These are phyloP conservation scores for Caenorhabditis brenneri DNA, from an alignment of 1,140 invertebrate genomes.

Conservation along the genomic window DNA sequence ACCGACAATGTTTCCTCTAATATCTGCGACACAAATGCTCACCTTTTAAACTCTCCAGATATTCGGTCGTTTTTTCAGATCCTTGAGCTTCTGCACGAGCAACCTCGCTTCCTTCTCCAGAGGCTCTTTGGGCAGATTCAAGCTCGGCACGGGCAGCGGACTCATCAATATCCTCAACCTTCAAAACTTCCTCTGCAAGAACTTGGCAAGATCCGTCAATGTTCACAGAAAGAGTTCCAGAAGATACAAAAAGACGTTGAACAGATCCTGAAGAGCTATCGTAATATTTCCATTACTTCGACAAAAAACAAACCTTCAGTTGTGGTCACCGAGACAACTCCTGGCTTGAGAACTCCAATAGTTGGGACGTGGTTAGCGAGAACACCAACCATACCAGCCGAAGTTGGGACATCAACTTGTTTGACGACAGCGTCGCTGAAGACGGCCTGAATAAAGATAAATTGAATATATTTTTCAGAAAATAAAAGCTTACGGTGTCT, in stretches of 20 bases:
- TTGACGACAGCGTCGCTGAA: too few species aligned
- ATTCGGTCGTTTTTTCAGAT: too few species aligned
- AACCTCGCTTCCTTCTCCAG: constrained; percentile 62
- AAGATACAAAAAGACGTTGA: constrained; percentile 83
- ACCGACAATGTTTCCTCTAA: too few species aligned
- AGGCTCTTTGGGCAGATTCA: constrained; percentile 50
- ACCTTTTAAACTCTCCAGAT: too few species aligned
- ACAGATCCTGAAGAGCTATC: constrained; percentile 62
- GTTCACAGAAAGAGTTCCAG: constrained; percentile 95
- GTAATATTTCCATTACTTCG: too few species aligned
- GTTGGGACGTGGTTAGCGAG: constrained; percentile 95
- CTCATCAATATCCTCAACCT: constrained; percentile 83
- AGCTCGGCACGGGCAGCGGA: constrained; percentile 58
- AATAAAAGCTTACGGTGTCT: too few species aligned
- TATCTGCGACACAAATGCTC: too few species aligned
- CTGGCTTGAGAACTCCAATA: constrained; percentile 91
- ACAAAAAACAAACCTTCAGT: constrained; percentile 76
- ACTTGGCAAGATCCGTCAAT: constrained; percentile 97
- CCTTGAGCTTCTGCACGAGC: too few species aligned
- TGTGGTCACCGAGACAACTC: constrained; percentile 90
- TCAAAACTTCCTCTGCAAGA: constrained; percentile 93
- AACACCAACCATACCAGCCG: constrained; percentile 88
- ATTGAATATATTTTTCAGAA: too few species aligned
- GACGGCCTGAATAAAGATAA: too few species aligned
- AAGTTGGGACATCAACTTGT: constrained; percentile 98